These are phyloP conservation scores for Jacana jacana DNA, from an alignment of 2,113 vertebrate species.

Conservation along the genomic window DNA sequence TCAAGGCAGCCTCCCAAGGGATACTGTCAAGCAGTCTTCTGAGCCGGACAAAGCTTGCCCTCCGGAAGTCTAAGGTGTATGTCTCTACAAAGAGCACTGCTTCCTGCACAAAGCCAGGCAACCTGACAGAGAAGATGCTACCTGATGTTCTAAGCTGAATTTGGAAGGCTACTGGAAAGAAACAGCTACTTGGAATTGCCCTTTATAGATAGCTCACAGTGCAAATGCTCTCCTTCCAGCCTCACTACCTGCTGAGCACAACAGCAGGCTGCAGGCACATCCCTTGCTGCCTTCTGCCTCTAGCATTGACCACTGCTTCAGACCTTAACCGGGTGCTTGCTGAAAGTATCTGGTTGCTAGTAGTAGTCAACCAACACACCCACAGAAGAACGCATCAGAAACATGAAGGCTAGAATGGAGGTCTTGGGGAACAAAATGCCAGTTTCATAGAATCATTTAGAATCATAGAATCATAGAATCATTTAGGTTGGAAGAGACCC, in stretches of 20 bases:
- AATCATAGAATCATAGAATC: no score
- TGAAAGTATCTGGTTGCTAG: not conserved
- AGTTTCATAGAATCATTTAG: no score
- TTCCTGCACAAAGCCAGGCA: not conserved
- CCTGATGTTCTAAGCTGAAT: not conserved
- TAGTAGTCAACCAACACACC: fast-evolving
- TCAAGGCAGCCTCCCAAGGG: no score
- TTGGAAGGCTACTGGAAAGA: not conserved
- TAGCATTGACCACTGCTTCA: not conserved
- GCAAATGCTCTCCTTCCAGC: no score
- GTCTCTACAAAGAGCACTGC: not conserved
- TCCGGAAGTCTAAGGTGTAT: no score
- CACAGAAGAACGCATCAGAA: not conserved
- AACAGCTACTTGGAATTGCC: not conserved
- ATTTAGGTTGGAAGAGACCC: no score
- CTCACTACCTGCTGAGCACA: not conserved
- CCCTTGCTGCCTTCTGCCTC: not conserved
- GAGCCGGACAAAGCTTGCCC: no score
- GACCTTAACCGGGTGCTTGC: not conserved
- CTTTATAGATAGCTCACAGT: not conserved
- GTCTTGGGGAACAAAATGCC: not conserved
- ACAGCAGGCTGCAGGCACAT: no score
- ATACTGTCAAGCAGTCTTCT: no score
- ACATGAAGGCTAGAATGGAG: not conserved
- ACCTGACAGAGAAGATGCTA: not conserved